Base-by-base conservation (phyloP, 2,888 invertebrate species). In the Rhorus exstirpatorius region DNA sequence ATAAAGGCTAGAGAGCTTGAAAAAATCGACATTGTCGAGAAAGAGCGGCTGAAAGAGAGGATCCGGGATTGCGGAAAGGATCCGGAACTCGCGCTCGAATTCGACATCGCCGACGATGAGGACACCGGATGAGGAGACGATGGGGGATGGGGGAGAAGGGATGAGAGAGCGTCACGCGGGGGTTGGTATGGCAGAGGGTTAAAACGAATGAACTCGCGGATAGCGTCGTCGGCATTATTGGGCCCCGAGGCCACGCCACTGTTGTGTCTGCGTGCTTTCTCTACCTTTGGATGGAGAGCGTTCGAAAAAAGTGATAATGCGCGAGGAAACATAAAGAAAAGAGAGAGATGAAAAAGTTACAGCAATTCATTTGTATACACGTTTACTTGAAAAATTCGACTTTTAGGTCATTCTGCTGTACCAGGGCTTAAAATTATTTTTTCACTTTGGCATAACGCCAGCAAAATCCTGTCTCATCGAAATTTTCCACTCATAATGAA, bases 231-330 rank as follows among this genome's bases (percentile, higher is more conserved):
- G 89, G 87, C 85, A 90, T 92, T 92, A 92, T 92, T 92, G 91
- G 91, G 89, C 91, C 92, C 91, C 83, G 88, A 90, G 92, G 92
- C 89, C 88, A 88, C 87, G 86, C 88, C 88, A 91, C 91, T 91
- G 91, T 91, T 90, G 89, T 88, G 85, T 88, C 88, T 88, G 88
- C 86, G 87, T 87, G 86, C 87, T 82, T 87, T 74, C 87, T 85
- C 86, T 87, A 89, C 90, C 90, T 89, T 90, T 84, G 87, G 88
- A 88, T 91, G n/a, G n/a, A 89, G 89, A 83, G 67, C 83, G 77
- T 72, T 76, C 79, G 75, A 79, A 41, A 83, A 74, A 83, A 76
- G 71, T 38, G 63, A 68, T 75, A 65, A 77, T 80, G 71, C 63
- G 63, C 72, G 60, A 78, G 81, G 84, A 83, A 84, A 81, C 65